Base-by-base conservation (phyloP, 2,888 invertebrate species). In the Meiosimyza decipiens region DNA sequence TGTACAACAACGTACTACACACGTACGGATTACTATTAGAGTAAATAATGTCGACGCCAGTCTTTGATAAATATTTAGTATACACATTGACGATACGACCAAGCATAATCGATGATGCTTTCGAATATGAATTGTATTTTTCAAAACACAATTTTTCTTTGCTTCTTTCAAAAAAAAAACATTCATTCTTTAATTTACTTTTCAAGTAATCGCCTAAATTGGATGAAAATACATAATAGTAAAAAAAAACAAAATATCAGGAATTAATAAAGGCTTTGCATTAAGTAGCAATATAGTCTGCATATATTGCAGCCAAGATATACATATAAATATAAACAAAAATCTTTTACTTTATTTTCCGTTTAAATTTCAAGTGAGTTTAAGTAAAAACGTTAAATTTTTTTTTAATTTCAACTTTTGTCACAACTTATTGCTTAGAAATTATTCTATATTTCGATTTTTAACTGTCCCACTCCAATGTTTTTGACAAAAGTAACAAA, bases 151-250 rank as follows among this genome's bases (percentile, higher is more conserved):
- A 15, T 69, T 18, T 69, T 60, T 60, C 52, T 49, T 40, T 47
- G 33, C 54, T 57, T 40, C 22, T 49, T 49, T 68, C 18, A 40
- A 40, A 40, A 40, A 40, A 40, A 40, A 40, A 6, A 22, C 49
- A 22, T 57, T 28, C 57, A 47, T 59, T 49, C 18, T 47, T 67
- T 67, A 12, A 22, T 13, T 57, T 67, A 55, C 47, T 71, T 67
- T 67, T 74, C 74, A 75, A 65, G 76, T 71, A 75, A 73, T 68
- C 62, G 62, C 74, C 72, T 75, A 72, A 74, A 76, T 73, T 67
- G 71, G 73, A 75, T 71, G 74, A 73, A 73, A 76, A 74, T 73
- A 75, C 67, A 74, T 73, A 75, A 75, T 71, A 59, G 68, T 74
- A 72, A 74, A 71, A 70, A 70, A 66, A 71, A 74, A 71, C 65